phyloP scores from a whole-genome alignment of 2,797 vertebrate genomes.

The Siniperca undulata region DNA sequence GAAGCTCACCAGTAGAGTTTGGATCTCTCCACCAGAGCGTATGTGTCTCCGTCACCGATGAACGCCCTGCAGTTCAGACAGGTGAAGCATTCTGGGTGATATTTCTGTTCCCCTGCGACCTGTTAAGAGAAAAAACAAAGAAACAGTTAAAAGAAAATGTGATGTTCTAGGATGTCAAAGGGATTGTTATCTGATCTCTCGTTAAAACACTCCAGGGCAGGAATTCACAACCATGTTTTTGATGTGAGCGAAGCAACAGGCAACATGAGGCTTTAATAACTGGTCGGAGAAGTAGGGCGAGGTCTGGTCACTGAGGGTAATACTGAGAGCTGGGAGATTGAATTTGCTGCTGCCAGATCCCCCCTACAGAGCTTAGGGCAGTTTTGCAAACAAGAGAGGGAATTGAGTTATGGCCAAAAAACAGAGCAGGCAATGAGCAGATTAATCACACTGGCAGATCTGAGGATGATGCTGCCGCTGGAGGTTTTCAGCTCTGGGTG shows the following conservation, averaged over 20 bases:
- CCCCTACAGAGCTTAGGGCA: conserved; percentile 60
- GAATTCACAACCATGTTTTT: conserved; percentile 20
- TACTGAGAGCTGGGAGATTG: conserved; percentile 52
- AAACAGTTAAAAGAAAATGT: conserved; percentile 7
- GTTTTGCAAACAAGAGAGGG: conserved; percentile 65
- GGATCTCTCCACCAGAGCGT: conserved; percentile 96
- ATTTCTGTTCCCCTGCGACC: conserved; percentile 98
- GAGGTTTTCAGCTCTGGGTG: conserved; percentile 30
- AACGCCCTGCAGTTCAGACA: conserved; percentile 93
- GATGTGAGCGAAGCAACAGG: conserved; percentile 26
- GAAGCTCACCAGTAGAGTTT: conserved; percentile 95
- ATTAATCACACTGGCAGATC: conserved; percentile 66
- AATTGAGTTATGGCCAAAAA: conserved; percentile 75
- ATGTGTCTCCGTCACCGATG: conserved; percentile 98
- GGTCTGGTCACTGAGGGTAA: conserved; percentile 58
- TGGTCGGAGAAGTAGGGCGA: conserved; percentile 54
- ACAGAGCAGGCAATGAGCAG: conserved; percentile 59
- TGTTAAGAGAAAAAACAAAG: conserved; percentile 57
- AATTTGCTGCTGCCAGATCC: conserved; percentile 73
- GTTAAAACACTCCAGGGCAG: conserved; percentile 7
- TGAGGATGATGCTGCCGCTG: conserved; percentile 23
- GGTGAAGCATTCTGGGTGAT: conserved; percentile 98
- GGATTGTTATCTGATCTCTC: conserved; percentile 14
- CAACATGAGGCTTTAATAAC: conserved; percentile 44
- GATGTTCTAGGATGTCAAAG: background rate